These are phyloP conservation scores for Lordiphosa andalusiaca DNA, from an alignment of 2,888 invertebrate species.

Conservation along the genomic window DNA sequence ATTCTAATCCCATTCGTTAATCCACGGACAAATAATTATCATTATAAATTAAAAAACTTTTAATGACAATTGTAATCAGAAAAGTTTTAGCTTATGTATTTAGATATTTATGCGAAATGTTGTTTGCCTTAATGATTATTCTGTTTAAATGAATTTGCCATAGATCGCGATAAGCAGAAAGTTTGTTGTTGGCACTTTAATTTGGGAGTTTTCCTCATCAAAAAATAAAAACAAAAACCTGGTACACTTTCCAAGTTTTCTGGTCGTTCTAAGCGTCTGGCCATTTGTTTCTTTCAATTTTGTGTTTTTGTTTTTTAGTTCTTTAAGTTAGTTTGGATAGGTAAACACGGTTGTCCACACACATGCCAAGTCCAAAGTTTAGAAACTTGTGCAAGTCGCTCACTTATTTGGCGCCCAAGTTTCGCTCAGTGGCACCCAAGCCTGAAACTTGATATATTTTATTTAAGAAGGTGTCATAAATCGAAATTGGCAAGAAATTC, in stretches of 20 bases:
- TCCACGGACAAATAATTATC: constrained; percentile 4
- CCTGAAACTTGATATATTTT: constrained; percentile 54
- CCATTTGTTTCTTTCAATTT: constrained; percentile 48
- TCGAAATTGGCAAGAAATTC: constrained; percentile 54
- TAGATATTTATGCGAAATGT: constrained; percentile 21
- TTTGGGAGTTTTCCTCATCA: constrained; percentile 19
- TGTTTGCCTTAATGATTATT: constrained; percentile 20
- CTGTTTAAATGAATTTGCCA: constrained; percentile 29
- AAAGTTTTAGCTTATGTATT: constrained; percentile 19
- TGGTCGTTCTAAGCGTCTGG: constrained; percentile 7
- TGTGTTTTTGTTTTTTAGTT: constrained; percentile 20
- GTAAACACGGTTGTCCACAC: constrained; percentile 44
- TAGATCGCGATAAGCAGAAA: constrained; percentile 34
- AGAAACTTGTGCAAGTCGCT: constrained; percentile 41
- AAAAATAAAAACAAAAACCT: background rate
- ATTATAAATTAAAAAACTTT: constrained; percentile 21
- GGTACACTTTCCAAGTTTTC: constrained; percentile 14
- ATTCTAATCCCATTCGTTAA: no score
- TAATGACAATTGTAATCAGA: background rate
- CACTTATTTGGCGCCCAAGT: constrained; percentile 64
- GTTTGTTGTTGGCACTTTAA: constrained; percentile 21
- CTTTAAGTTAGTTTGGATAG: constrained; percentile 41
- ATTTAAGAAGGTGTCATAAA: constrained; percentile 51
- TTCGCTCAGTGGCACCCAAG: constrained; percentile 50
- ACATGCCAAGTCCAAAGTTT: constrained; percentile 4